These are phyloP conservation scores for Spea multiplicata DNA, from an alignment of 2,113 vertebrate genomes.

Conservation along the genomic window DNA sequence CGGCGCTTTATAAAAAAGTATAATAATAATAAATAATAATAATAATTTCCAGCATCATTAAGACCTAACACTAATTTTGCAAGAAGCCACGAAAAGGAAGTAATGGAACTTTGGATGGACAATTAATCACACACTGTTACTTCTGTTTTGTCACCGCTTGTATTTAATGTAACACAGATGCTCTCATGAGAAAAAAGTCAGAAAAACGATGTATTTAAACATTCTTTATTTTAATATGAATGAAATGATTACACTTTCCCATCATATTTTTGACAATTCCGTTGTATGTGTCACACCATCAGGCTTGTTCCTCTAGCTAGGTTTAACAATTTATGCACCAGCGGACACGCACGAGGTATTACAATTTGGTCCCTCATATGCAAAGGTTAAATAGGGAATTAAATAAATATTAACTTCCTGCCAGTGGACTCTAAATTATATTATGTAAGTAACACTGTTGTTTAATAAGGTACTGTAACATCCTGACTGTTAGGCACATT, in stretches of 20 bases:
- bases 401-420: constrained; percentile 1
- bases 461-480: not conserved
- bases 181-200: constrained; percentile 10
- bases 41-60: no score
- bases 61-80: not conserved
- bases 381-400: not conserved
- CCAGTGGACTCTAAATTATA: constrained; percentile 5
- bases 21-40: no score
- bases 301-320: not conserved
- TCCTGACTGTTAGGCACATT: not conserved
- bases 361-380: not conserved
- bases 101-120: constrained; percentile 20
- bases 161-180: constrained; percentile 37
- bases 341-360: no score
- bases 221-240: not conserved
- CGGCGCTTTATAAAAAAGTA: no score
- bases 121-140: constrained; percentile 26
- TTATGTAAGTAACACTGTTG: not conserved
- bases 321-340: no score
- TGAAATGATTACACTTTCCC: not conserved
- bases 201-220: not conserved
- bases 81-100: constrained; percentile 34
- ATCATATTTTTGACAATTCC: not conserved
- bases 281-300: not conserved
- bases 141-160: constrained; percentile 28